phyloP scores from a whole-genome alignment of 1,140 invertebrate species.

The Caerostris darwini region DNA sequence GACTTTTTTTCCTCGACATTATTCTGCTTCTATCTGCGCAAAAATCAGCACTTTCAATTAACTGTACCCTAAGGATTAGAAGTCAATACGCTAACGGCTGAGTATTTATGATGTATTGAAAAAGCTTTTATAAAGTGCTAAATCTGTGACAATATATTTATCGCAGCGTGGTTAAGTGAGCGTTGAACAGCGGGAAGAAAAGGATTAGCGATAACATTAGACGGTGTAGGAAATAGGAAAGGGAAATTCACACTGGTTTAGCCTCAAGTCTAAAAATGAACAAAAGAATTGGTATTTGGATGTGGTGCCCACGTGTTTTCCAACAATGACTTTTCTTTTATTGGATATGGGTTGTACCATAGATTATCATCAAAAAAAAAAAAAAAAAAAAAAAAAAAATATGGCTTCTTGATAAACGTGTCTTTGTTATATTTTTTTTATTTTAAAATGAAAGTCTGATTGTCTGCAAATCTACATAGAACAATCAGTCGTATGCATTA shows the following conservation, averaged over 20 bases:
- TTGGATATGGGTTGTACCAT: background rate
- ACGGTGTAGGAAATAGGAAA: background rate
- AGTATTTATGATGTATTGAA: background rate
- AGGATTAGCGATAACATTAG: conserved; percentile 5
- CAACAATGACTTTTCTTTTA: background rate
- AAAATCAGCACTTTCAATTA: conserved; percentile 8
- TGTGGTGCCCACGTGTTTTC: background rate
- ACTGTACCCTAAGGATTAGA: background rate
- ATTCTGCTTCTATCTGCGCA: background rate
- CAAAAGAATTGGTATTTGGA: background rate
- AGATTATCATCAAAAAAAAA: too few relatives aligned
- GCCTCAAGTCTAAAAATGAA: background rate
- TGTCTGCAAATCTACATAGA: too few relatives aligned
- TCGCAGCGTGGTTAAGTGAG: background rate
- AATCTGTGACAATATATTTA: background rate
- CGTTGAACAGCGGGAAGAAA: background rate
- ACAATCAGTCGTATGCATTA: too few relatives aligned
- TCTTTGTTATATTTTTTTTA: too few relatives aligned
- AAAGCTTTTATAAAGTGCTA: background rate
- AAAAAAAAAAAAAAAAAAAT: too few relatives aligned
- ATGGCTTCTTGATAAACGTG: too few relatives aligned
- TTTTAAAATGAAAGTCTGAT: too few relatives aligned
- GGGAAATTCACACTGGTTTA: background rate
- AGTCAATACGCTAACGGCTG: background rate
- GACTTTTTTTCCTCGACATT: background rate